phyloP scores from a whole-genome alignment of 2,888 invertebrate genomes.

The Oxyscelio sp. region DNA sequence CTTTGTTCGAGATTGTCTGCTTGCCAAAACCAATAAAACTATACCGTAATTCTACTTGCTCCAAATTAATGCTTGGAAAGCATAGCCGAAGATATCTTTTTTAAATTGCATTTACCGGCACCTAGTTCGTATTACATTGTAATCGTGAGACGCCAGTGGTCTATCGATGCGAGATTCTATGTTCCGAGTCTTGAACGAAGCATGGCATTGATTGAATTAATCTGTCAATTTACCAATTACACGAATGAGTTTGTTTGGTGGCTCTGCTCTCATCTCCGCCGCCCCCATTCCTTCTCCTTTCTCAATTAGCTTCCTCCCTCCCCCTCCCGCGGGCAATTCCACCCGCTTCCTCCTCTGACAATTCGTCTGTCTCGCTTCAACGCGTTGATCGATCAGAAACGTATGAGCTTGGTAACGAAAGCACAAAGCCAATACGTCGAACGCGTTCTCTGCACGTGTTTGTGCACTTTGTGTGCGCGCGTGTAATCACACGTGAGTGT shows the following conservation, averaged over 20 bases:
- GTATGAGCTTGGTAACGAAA: conserved; percentile 60
- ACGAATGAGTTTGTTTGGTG: conserved; percentile 88
- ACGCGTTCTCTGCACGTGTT: conserved; percentile 52
- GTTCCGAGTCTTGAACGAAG: conserved; percentile 66
- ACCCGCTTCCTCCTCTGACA: neutral
- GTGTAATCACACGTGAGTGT: conserved; percentile 57
- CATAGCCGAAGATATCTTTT: conserved; percentile 3
- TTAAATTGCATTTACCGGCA: conserved; percentile 30
- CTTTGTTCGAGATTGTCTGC: too few species aligned
- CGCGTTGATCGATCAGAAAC: conserved; percentile 60
- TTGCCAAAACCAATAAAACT: too few species aligned
- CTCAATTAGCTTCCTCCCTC: conserved; percentile 38
- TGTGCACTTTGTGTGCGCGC: conserved; percentile 53
- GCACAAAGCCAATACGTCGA: conserved; percentile 49
- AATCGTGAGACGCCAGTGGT: conserved; percentile 24
- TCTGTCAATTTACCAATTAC: conserved; percentile 88
- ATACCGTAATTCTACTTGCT: too few species aligned
- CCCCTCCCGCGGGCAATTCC: neutral
- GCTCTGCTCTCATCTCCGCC: conserved; percentile 78
- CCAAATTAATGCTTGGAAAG: neutral
- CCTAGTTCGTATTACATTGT: conserved; percentile 18
- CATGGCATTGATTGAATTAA: conserved; percentile 87
- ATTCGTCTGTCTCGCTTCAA: conserved; percentile 45
- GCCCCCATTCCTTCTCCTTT: conserved; percentile 52
- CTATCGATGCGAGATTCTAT: conserved; percentile 50